phyloP scores from a whole-genome alignment of 2,797 vertebrate species.

The Brotula barbata region DNA sequence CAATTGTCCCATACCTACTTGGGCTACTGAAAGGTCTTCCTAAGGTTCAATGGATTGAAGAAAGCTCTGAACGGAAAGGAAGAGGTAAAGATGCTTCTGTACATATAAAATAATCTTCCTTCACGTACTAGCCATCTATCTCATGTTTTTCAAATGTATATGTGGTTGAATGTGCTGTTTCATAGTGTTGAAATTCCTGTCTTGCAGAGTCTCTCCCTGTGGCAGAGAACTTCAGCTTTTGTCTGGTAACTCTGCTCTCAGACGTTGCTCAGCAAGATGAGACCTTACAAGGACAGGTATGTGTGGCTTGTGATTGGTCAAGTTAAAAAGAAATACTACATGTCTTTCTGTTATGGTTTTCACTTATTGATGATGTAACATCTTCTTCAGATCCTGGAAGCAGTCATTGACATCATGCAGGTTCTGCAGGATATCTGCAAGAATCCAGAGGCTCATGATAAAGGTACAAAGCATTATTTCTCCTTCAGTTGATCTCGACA shows the following conservation, averaged over 20 bases:
- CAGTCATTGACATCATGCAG: conserved; percentile 89
- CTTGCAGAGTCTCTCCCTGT: conserved; percentile 87
- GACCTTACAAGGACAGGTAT: conserved; percentile 85
- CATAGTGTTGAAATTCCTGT: background rate
- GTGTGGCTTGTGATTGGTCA: conserved; percentile 13
- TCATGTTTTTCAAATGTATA: background rate
- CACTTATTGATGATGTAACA: background rate
- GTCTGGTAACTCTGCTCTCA: conserved; percentile 90
- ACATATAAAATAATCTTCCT: background rate
- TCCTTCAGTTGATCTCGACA: background rate
- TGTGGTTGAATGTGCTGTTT: background rate
- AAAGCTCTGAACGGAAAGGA: conserved; percentile 89
- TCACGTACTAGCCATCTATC: background rate
- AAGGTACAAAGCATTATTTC: conserved; percentile 79
- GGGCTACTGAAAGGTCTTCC: conserved; percentile 90
- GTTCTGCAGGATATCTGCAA: conserved; percentile 89
- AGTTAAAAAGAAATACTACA: background rate
- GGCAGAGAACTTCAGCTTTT: conserved; percentile 96
- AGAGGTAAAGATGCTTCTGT: conserved; percentile 75
- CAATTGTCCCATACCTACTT: conserved; percentile 91
- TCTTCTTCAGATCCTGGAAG: conserved; percentile 85
- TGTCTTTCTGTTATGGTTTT: background rate
- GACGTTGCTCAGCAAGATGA: conserved; percentile 92
- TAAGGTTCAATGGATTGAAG: conserved; percentile 96
- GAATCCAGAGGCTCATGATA: conserved; percentile 86